These are phyloP conservation scores for Pararge aegeria DNA, from an alignment of 1,140 invertebrate species.

Conservation along the genomic window DNA sequence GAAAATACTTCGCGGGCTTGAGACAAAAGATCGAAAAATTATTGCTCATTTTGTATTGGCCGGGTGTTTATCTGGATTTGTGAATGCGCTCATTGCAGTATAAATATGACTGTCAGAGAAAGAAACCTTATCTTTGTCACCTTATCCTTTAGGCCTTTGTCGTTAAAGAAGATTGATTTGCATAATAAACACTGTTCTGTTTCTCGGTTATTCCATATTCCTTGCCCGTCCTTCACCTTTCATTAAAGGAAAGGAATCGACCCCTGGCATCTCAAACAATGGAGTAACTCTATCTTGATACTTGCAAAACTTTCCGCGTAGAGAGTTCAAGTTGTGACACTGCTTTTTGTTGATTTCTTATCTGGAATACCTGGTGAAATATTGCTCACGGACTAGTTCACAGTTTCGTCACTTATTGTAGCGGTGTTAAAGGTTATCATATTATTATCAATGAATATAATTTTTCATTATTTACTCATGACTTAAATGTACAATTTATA, in stretches of 20 bases:
- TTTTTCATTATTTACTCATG: slow-evolving; percentile 5
- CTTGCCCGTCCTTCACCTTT: slow-evolving; percentile 67
- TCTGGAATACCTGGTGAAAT: slow-evolving; percentile 54
- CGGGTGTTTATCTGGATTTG: slow-evolving; percentile 19
- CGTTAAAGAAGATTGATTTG: slow-evolving; percentile 39
- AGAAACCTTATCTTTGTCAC: slow-evolving; percentile 27
- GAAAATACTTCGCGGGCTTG: slow-evolving; percentile 20
- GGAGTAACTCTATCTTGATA: slow-evolving; percentile 49
- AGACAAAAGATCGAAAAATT: slow-evolving; percentile 28
- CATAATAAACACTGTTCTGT: slow-evolving; percentile 42
- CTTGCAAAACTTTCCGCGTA: slow-evolving; percentile 64
- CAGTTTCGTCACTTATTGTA: slow-evolving; percentile 49
- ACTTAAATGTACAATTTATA: too few relatives aligned
- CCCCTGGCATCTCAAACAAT: slow-evolving; percentile 58
- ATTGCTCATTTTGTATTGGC: slow-evolving; percentile 16
- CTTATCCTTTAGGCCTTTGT: slow-evolving; percentile 21
- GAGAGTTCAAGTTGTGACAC: slow-evolving; percentile 53
- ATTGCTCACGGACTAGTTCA: slow-evolving; percentile 59
- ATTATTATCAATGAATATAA: slow-evolving; percentile 46
- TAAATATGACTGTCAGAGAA: slow-evolving; percentile 27
- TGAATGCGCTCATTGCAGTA: slow-evolving; percentile 18
- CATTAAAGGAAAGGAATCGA: slow-evolving; percentile 60
- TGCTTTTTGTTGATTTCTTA: slow-evolving; percentile 61
- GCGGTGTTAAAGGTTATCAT: slow-evolving; percentile 56
- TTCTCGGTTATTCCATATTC: slow-evolving; percentile 48